Evolutionary conservation across 1,140 invertebrate species (phyloP).

Genomic region (Zaprionus camerounensis): DNA sequence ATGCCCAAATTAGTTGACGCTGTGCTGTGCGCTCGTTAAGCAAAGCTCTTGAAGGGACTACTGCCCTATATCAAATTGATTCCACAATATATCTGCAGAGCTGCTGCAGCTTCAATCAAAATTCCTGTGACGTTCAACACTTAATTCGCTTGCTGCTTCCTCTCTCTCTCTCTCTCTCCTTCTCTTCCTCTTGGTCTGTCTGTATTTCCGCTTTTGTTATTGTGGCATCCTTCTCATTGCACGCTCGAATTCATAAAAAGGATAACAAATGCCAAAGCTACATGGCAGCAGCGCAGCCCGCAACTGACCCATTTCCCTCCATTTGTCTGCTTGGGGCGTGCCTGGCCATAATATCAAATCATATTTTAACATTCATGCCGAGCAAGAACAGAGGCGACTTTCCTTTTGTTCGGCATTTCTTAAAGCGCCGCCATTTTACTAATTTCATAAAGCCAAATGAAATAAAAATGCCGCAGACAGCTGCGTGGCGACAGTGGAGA

Average conservation of each 20-base stretch:
- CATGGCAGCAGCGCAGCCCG: slow-evolving; percentile 55
- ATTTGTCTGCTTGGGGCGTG: slow-evolving; percentile 51
- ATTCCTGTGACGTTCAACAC: slow-evolving; percentile 68
- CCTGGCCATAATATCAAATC: slow-evolving; percentile 74
- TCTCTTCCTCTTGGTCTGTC: background rate
- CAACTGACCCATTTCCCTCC: slow-evolving; percentile 44
- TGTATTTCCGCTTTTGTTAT: slow-evolving; percentile 30
- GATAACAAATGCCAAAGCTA: slow-evolving; percentile 74
- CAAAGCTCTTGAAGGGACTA: background rate
- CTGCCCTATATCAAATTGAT: slow-evolving; percentile 25
- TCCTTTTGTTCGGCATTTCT: slow-evolving; percentile 44
- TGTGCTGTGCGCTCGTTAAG: background rate
- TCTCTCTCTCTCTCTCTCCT: background rate
- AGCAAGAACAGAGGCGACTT: slow-evolving; percentile 5
- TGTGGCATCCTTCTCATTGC: slow-evolving; percentile 52
- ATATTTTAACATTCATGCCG: slow-evolving; percentile 69
- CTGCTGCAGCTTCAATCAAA: slow-evolving; percentile 64
- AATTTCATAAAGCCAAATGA: slow-evolving; percentile 77
- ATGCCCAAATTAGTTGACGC: background rate
- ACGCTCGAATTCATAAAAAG: slow-evolving; percentile 69
- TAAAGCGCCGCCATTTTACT: slow-evolving; percentile 59
- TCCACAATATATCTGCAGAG: slow-evolving; percentile 8
- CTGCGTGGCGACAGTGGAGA: slow-evolving; percentile 6
- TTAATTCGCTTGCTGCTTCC: slow-evolving; percentile 35
- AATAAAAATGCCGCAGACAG: slow-evolving; percentile 57